Evolutionary conservation across 1,140 invertebrate genomes (phyloP).

Genomic region (Chionoecetes opilio): DNA sequence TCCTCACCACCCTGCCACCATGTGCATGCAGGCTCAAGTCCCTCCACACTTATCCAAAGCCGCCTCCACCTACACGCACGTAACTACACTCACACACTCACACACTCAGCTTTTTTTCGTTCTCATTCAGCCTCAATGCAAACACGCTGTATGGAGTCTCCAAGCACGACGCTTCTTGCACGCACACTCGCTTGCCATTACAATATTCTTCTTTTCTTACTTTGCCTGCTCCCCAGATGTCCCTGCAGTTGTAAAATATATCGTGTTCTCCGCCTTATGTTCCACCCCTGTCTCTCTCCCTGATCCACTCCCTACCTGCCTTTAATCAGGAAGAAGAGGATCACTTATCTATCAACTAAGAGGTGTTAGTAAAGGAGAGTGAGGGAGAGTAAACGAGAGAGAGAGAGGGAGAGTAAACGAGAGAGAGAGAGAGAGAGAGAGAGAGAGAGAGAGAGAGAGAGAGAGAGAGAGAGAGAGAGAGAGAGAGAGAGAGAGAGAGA

Average conservation of each 20-base stretch:
- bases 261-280: not conserved
- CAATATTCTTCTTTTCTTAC: not conserved
- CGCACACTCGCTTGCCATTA: not conserved
- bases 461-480: not conserved
- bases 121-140: not conserved
- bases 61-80: not conserved
- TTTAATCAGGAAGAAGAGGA: not conserved
- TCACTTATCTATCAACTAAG: not conserved
- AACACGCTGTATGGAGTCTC: not conserved
- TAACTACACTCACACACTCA: slow-evolving; percentile 16
- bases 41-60: not conserved
- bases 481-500: too few species aligned
- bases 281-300: slow-evolving; percentile 42
- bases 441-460: not conserved
- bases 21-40: not conserved
- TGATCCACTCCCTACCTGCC: not conserved
- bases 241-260: not conserved
- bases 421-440: too few species aligned
- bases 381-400: too few species aligned
- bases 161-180: not conserved
- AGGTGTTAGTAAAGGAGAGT: not conserved
- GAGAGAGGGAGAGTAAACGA: not conserved
- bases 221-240: not conserved
- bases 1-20: not conserved
- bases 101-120: not conserved